phyloP scores from a whole-genome alignment of 2,797 vertebrate genomes.

The Myotis daubentonii region DNA sequence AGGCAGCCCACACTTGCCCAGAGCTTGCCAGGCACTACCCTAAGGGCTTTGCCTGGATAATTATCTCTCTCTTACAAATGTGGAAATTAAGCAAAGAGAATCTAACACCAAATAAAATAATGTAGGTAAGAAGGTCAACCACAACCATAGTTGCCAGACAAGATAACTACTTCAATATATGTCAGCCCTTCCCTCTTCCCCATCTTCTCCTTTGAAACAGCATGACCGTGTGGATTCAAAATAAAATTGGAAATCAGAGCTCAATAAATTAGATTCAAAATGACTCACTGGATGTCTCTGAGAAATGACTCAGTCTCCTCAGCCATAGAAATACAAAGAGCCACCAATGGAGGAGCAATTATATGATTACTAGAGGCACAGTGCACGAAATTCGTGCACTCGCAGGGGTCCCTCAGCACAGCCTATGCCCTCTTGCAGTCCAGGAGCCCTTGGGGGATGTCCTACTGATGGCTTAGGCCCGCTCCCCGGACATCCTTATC shows the following conservation, averaged over 20 bases:
- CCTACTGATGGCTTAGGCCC: no score
- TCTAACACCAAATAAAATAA: background rate
- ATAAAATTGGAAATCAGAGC: background rate
- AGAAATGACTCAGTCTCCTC: background rate
- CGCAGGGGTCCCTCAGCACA: no score
- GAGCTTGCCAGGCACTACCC: background rate
- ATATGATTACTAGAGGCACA: background rate
- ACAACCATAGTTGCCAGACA: background rate
- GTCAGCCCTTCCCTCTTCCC: background rate
- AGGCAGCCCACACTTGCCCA: background rate
- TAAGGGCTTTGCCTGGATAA: background rate
- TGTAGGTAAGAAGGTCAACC: background rate
- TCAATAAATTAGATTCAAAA: background rate
- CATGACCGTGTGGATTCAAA: background rate
- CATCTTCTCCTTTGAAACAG: constrained; percentile 5
- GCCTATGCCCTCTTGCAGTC: no score
- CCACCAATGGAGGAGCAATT: no score
- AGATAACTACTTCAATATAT: background rate
- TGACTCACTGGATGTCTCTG: background rate
- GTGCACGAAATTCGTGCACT: no score
- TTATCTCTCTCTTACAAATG: background rate
- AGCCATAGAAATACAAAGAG: background rate
- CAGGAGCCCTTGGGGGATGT: no score
- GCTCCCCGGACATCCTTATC: no score
- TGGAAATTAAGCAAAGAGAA: background rate